Conservation (phyloP, 2,797 vertebrate genomes). For the Dryobates pubescens region DNA sequence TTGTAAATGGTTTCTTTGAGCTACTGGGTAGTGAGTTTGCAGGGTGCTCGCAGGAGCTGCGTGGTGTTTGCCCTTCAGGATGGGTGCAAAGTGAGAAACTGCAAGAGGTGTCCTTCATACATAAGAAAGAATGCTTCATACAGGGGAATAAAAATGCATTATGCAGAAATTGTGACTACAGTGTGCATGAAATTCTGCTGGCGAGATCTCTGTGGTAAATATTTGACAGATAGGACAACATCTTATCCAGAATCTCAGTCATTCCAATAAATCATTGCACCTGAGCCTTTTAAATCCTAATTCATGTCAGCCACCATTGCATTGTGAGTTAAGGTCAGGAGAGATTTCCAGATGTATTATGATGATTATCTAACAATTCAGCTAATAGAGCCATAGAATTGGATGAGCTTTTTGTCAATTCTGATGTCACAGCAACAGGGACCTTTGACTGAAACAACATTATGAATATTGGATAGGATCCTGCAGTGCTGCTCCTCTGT, state of each 20-base stretch:
- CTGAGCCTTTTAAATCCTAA: constrained; percentile 37
- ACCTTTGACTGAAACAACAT: constrained; percentile 58
- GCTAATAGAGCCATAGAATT: constrained; percentile 36
- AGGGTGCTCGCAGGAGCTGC: constrained; percentile 29
- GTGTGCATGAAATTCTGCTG: constrained; percentile 29
- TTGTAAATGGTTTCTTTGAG: constrained; percentile 6
- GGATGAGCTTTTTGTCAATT: constrained; percentile 65
- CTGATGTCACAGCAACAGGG: constrained; percentile 50
- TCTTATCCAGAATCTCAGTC: constrained; percentile 47
- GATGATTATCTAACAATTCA: constrained; percentile 56
- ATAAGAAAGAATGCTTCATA: constrained; percentile 35
- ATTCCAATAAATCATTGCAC: constrained; percentile 40
- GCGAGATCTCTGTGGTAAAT: constrained; percentile 45
- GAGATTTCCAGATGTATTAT: constrained; percentile 45
- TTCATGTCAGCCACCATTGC: constrained; percentile 43
- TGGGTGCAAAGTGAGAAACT: constrained; percentile 55
- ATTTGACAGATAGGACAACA: constrained; percentile 22
- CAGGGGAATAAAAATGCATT: constrained; percentile 66
- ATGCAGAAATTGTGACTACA: constrained; percentile 40
- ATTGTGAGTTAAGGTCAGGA: constrained; percentile 38
- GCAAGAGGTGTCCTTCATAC: constrained; percentile 60
- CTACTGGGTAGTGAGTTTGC: background rate
- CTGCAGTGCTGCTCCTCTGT: constrained; percentile 13
- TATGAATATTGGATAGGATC: constrained; percentile 53
- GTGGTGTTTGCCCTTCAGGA: constrained; percentile 61